A percentile compares a stretch with the other conserved stretches of the same genome.
These are phyloP conservation scores for Caenorhabditis doughertyi DNA, from an alignment of 2,888 invertebrate species.

Conservation along the genomic window DNA sequence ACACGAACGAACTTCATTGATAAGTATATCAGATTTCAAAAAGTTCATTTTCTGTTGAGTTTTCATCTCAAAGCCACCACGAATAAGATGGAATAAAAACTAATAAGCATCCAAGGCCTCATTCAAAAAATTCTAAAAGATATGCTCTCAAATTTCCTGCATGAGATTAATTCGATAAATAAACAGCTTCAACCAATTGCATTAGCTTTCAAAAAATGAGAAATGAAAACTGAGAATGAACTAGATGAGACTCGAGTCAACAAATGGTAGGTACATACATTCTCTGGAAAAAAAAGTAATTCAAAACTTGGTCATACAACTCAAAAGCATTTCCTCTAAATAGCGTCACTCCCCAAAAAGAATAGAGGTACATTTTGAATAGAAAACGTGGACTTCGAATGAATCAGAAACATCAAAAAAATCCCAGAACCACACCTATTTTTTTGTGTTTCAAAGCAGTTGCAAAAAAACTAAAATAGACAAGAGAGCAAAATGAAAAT, in stretches of 20 bases:
- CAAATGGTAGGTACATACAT: slow-evolving; percentile 27
- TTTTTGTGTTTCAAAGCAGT: background rate
- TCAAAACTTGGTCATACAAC: slow-evolving; percentile 45
- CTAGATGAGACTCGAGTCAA: slow-evolving; percentile 35
- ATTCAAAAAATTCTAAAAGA: slow-evolving; percentile 7
- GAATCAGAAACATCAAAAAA: slow-evolving; percentile 8
- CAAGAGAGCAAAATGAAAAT: slow-evolving; percentile 29
- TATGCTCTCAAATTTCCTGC: slow-evolving; percentile 5
- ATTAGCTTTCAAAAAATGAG: background rate
- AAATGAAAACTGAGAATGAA: slow-evolving; percentile 1
- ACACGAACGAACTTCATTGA: background rate
- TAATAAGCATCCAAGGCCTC: background rate
- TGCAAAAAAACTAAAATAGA: slow-evolving; percentile 43
- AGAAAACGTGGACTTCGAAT: slow-evolving; percentile 29
- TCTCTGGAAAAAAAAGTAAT: slow-evolving; percentile 53
- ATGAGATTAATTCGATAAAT: slow-evolving; percentile 27
- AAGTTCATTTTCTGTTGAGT: too few relatives aligned
- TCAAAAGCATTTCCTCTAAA: slow-evolving; percentile 25
- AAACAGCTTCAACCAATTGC: slow-evolving; percentile 12
- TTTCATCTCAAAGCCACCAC: too few relatives aligned
- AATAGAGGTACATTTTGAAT: slow-evolving; percentile 16
- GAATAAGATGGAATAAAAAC: background rate
- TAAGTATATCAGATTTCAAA: too few relatives aligned
- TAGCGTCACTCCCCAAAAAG: slow-evolving; percentile 29
- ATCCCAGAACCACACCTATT: slow-evolving; percentile 35